Conservation (phyloP, 2,797 vertebrate species). For the Enteromius treurensis region DNA sequence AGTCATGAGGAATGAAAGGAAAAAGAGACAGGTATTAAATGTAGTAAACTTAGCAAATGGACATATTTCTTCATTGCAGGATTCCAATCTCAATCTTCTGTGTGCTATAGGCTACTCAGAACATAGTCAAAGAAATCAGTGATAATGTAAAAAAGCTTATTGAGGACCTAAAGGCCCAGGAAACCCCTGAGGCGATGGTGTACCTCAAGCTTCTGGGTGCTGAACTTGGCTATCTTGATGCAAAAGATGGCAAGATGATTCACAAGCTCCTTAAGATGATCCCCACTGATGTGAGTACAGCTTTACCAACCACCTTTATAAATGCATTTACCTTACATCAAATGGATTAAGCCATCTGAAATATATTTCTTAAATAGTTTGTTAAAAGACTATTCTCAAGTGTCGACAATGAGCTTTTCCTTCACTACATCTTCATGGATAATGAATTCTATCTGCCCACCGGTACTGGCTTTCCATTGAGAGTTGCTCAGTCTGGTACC, state of each 20-base stretch:
- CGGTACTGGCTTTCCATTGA: conserved; percentile 86
- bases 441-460: conserved; percentile 92
- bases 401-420: conserved; percentile 82
- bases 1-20: conserved; percentile 69
- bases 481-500: conserved; percentile 87
- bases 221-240: conserved; percentile 90
- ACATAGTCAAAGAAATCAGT: conserved; percentile 80
- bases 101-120: conserved; percentile 70
- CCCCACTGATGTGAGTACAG: conserved; percentile 64
- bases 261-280: conserved; percentile 74
- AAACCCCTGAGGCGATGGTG: conserved; percentile 87
- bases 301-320: not conserved
- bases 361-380: conserved; percentile 70
- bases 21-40: conserved; percentile 73
- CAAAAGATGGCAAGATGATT: conserved; percentile 80
- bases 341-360: not conserved
- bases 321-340: not conserved
- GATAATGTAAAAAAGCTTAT: conserved; percentile 84
- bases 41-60: not conserved
- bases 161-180: conserved; percentile 76
- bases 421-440: conserved; percentile 97
- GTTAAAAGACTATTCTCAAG: conserved; percentile 78
- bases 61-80: not conserved
- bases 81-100: not conserved
- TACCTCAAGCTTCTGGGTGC: conserved; percentile 89